Conservation (phyloP, 2,888 invertebrate species). For the Amitus sp. region DNA sequence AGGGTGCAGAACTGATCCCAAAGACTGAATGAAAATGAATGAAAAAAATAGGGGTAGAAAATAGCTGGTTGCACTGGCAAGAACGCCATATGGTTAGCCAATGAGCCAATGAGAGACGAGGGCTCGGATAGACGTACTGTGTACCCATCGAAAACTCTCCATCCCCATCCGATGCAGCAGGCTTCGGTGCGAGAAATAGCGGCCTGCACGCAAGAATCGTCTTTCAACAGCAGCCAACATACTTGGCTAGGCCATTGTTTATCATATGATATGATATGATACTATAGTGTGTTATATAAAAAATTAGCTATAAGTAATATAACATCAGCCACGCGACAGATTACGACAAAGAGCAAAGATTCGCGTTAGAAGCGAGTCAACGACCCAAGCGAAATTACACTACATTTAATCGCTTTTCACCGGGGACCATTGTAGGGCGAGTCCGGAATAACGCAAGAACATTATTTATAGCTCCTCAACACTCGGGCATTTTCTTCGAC, state of each 20-base stretch:
- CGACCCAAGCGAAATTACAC: not conserved
- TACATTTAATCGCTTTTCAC: no score
- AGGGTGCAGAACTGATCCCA: constrained; percentile 1
- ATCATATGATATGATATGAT: not conserved
- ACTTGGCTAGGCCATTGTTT: not conserved
- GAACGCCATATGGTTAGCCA: not conserved
- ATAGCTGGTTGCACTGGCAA: constrained; percentile 1
- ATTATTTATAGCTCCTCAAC: no score
- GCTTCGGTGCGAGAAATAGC: constrained; percentile 1
- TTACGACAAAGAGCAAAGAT: not conserved
- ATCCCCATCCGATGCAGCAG: not conserved
- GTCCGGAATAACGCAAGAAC: no score
- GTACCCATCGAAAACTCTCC: not conserved
- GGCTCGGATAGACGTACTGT: constrained; percentile 2
- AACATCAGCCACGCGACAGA: not conserved
- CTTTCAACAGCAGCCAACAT: not conserved
- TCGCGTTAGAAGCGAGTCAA: not conserved
- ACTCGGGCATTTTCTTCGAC: no score
- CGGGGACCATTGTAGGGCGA: no score
- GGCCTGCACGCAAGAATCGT: not conserved
- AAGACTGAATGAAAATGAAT: no score
- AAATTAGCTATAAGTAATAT: not conserved
- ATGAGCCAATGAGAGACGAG: not conserved
- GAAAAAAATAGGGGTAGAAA: constrained; percentile 3
- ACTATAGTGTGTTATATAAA: not conserved